Evolutionary conservation across 2,888 invertebrate genomes (phyloP).

Genomic region (Didymodactylos carnosus): DNA sequence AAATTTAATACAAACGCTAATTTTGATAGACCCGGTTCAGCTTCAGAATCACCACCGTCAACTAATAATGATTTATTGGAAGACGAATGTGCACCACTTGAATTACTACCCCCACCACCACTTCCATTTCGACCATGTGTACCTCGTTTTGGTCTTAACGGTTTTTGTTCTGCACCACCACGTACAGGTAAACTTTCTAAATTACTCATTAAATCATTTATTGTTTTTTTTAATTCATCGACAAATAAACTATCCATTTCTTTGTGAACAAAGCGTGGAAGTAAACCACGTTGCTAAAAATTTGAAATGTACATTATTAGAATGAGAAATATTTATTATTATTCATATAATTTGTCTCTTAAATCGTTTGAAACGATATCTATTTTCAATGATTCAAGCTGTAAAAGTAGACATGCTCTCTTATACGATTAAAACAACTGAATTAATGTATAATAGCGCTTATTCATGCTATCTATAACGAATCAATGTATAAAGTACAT

Average conservation of each 20-base stretch:
- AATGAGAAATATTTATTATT: background rate
- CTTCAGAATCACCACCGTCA: constrained; percentile 41
- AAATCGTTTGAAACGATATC: too few relatives aligned
- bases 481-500: too few relatives aligned
- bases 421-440: too few relatives aligned
- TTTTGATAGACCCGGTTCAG: constrained; percentile 83
- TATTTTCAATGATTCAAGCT: background rate
- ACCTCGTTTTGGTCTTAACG: background rate
- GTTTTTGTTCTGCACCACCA: constrained; percentile 25
- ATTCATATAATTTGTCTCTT: too few relatives aligned
- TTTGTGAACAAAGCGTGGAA: constrained; percentile 98
- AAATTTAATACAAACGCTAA: constrained; percentile 68
- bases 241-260: constrained; percentile 99
- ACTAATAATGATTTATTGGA: background rate
- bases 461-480: too few relatives aligned
- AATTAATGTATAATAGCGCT: too few relatives aligned
- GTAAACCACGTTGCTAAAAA: constrained; percentile 67
- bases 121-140: background rate
- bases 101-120: background rate
- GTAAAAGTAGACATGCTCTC: background rate
- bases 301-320: too few relatives aligned
- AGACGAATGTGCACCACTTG: background rate
- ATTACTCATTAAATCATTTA: constrained; percentile 93
- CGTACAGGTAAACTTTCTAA: constrained; percentile 83
- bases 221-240: constrained; percentile 88